Evolutionary conservation across 1,140 invertebrate species (phyloP).

Genomic region (Limonius californicus): DNA sequence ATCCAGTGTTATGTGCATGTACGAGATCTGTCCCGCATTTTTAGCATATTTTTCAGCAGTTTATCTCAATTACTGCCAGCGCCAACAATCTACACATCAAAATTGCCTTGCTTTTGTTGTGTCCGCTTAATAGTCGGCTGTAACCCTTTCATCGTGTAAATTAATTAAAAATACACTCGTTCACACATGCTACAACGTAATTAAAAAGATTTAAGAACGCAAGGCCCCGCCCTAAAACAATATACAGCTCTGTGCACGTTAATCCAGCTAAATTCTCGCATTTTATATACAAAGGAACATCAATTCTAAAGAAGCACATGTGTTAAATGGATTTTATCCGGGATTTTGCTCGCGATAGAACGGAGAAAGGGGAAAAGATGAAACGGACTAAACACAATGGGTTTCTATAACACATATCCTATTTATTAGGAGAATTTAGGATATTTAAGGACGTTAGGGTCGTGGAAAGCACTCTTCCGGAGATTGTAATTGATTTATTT

Average conservation of each 20-base stretch:
- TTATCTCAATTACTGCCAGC: no score
- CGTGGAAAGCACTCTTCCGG: no score
- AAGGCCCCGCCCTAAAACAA: not conserved
- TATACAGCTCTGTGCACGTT: not conserved
- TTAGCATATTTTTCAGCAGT: no score
- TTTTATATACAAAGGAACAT: not conserved
- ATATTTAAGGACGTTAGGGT: not conserved
- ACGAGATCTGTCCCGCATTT: no score
- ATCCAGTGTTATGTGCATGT: no score
- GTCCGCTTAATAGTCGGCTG: not conserved
- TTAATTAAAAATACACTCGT: constrained; percentile 1
- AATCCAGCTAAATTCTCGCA: not conserved
- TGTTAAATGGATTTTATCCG: constrained; percentile 1
- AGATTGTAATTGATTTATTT: no score
- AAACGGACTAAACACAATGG: not conserved
- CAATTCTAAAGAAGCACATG: not conserved
- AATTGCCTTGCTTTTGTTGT: no score
- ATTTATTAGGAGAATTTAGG: not conserved
- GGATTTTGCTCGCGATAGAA: not conserved
- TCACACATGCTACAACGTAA: not conserved
- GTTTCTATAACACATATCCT: not conserved
- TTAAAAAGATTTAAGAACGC: not conserved
- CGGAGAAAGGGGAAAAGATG: not conserved
- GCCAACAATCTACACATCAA: no score
- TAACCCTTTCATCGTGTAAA: not conserved